Evolutionary conservation across 2,797 vertebrate species (phyloP).

Genomic region (Poeciliopsis paucimaculata): DNA sequence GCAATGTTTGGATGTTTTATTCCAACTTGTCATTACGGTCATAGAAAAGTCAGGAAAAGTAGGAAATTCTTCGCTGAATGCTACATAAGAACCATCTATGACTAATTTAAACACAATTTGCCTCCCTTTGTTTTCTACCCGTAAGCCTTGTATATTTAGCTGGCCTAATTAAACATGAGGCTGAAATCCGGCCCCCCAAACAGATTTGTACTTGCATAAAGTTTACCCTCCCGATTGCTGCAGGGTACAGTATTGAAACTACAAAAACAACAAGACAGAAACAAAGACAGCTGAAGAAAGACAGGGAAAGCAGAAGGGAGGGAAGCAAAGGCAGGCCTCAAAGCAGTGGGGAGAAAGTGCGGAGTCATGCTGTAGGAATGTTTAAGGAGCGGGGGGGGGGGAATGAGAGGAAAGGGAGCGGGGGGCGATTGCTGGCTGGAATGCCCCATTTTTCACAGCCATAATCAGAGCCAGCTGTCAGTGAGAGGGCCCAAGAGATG

Average conservation of each 20-base stretch:
- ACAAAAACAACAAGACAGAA: slow-evolving; percentile 52
- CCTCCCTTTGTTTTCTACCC: slow-evolving; percentile 11
- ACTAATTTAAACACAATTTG: slow-evolving; percentile 35
- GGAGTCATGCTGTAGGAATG: slow-evolving; percentile 86
- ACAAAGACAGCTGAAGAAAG: slow-evolving; percentile 57
- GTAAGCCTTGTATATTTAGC: background rate
- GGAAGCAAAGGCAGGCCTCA: slow-evolving; percentile 56
- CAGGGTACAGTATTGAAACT: slow-evolving; percentile 27
- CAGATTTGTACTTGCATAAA: slow-evolving; percentile 49
- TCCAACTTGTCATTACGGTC: background rate
- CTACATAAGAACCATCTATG: background rate
- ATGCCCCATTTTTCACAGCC: slow-evolving; percentile 84
- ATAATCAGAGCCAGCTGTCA: slow-evolving; percentile 89
- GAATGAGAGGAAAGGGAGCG: slow-evolving; percentile 28
- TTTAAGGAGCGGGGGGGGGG: slow-evolving; percentile 63
- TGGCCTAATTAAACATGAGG: slow-evolving; percentile 30
- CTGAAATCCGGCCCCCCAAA: slow-evolving; percentile 33
- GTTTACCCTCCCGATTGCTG: slow-evolving; percentile 25
- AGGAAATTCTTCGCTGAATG: background rate
- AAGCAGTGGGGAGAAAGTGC: slow-evolving; percentile 79
- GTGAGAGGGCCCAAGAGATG: slow-evolving; percentile 69
- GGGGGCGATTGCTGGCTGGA: slow-evolving; percentile 79
- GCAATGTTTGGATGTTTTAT: background rate
- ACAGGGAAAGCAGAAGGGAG: slow-evolving; percentile 50
- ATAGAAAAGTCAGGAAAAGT: background rate